A percentile compares a stretch with the other conserved stretches of the same genome.
These are phyloP conservation scores for Alectoris magna DNA, from an alignment of 2,797 vertebrate genomes.

Conservation along the genomic window DNA sequence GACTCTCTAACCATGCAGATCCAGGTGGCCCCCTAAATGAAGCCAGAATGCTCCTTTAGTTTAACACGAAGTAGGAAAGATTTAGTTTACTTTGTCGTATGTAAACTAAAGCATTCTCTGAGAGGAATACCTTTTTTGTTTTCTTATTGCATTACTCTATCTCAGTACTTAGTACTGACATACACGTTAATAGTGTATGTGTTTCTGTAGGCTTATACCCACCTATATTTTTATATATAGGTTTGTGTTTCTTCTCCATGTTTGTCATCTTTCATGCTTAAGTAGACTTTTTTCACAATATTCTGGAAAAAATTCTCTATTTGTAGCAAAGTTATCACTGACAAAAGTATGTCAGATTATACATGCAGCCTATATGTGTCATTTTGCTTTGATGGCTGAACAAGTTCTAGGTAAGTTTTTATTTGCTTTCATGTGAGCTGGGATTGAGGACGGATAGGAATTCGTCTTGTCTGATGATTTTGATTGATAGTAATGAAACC, in stretches of 20 bases:
- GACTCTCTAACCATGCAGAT: neutral
- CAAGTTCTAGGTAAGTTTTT: neutral
- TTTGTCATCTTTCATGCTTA: neutral
- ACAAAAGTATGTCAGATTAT: neutral
- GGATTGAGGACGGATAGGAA: neutral
- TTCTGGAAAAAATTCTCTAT: neutral
- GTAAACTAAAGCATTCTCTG: neutral
- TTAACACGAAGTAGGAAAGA: neutral
- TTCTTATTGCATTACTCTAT: neutral
- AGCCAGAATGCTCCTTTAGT: neutral
- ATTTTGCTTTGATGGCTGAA: neutral
- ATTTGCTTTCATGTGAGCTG: neutral
- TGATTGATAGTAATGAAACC: neutral
- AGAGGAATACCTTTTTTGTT: neutral
- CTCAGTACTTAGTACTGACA: neutral
- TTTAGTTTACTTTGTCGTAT: neutral
- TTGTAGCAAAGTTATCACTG: neutral
- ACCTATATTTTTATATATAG: too few relatives aligned
- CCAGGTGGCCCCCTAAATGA: neutral
- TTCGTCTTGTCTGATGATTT: neutral
- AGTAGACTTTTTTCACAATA: neutral
- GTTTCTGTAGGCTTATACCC: neutral
- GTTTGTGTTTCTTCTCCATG: neutral
- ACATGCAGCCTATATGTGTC: fast-evolving
- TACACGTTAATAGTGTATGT: neutral